Conservation (phyloP, 2,888 invertebrate genomes). For the Euzetes globulus region DNA sequence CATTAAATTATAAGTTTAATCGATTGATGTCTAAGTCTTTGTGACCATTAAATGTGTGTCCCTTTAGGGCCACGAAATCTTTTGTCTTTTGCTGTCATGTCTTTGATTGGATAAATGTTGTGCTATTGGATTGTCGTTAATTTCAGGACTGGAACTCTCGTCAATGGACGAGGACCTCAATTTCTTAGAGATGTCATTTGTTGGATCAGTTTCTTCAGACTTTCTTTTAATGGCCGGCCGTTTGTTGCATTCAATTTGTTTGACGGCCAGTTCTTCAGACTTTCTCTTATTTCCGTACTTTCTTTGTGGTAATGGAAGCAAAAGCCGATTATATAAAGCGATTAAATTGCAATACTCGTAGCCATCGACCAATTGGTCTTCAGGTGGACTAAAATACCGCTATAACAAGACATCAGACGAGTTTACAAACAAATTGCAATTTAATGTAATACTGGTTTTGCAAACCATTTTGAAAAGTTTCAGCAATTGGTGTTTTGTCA, state of each 20-base stretch:
- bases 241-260: slow-evolving; percentile 13
- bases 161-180: background rate
- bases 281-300: background rate
- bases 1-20: background rate
- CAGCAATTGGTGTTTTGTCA: background rate
- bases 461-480: background rate
- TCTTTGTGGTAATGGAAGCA: slow-evolving; percentile 16
- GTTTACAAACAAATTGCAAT: background rate
- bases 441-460: background rate
- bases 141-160: background rate
- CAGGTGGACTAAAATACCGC: background rate
- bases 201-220: background rate
- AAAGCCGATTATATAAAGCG: background rate
- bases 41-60: too few species aligned
- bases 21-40: background rate
- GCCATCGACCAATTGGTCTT: background rate
- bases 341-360: slow-evolving; percentile 19
- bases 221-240: background rate
- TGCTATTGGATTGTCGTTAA: too few species aligned
- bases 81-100: background rate
- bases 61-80: slow-evolving; percentile 18
- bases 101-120: background rate
- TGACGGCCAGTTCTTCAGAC: background rate
- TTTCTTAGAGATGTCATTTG: background rate
- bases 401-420: background rate